These are phyloP conservation scores for Myotis daubentonii DNA, from an alignment of 2,797 vertebrate species.

Conservation along the genomic window DNA sequence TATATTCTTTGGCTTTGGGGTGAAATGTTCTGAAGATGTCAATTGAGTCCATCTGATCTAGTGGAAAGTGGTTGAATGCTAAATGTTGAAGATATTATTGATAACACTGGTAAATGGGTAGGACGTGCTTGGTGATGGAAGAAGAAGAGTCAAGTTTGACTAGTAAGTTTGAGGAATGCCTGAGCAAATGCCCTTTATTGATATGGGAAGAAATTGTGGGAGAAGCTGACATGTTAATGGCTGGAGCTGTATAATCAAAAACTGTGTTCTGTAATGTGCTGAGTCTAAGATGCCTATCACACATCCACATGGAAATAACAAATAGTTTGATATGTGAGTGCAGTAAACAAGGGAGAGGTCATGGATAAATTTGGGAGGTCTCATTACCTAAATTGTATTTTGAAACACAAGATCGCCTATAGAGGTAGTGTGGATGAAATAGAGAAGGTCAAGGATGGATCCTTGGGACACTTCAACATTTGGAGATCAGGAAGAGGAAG, in stretches of 20 bases:
- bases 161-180: not conserved
- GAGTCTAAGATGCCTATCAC: not conserved
- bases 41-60: no score
- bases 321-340: not conserved
- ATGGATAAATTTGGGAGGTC: not conserved
- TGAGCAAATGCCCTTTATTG: not conserved
- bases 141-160: not conserved
- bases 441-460: not conserved
- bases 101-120: not conserved
- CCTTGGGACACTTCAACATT: not conserved
- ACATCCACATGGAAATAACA: not conserved
- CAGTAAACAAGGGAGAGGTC: not conserved
- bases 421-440: not conserved
- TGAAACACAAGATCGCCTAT: not conserved
- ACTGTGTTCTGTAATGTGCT: not conserved
- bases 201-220: not conserved
- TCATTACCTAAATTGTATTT: not conserved
- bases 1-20: no score
- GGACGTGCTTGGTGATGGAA: not conserved
- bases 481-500: not conserved
- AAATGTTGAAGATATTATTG: not conserved
- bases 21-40: no score
- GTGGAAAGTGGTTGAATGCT: not conserved
- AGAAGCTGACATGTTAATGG: not conserved
- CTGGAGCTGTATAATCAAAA: not conserved